Evolutionary conservation across 1,140 invertebrate genomes (phyloP).

Genomic region (Ostrea edulis): DNA sequence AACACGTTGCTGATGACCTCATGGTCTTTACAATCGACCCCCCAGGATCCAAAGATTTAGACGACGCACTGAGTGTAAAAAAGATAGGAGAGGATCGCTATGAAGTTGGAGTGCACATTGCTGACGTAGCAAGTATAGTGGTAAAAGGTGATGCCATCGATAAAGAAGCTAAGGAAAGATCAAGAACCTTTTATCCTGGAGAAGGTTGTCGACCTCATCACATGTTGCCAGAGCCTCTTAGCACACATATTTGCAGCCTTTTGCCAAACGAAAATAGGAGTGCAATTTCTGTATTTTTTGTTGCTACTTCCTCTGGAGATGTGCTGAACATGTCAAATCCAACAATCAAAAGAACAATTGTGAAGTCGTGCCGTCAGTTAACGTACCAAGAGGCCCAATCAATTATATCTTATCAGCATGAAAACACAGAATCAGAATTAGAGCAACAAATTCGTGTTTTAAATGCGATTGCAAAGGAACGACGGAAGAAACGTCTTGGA

Average conservation of each 20-base stretch:
- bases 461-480: neutral
- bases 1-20: constrained; percentile 82
- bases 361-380: constrained; percentile 57
- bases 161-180: constrained; percentile 69
- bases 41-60: constrained; percentile 98
- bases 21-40: constrained; percentile 94
- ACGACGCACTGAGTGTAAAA: constrained; percentile 92
- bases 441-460: neutral
- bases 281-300: constrained; percentile 65
- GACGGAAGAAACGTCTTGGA: constrained; percentile 56
- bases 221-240: constrained; percentile 78
- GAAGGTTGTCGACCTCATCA: constrained; percentile 64
- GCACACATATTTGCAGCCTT: constrained; percentile 77
- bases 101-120: constrained; percentile 73
- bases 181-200: constrained; percentile 70
- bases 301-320: constrained; percentile 49
- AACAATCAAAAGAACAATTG: constrained; percentile 50
- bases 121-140: constrained; percentile 73
- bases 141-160: constrained; percentile 65
- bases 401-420: constrained; percentile 51
- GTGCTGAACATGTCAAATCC: constrained; percentile 52
- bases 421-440: neutral
- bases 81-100: constrained; percentile 48
- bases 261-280: constrained; percentile 70
- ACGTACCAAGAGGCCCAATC: constrained; percentile 63